phyloP scores from a whole-genome alignment of 2,797 vertebrate species.

The Esox lucius region DNA sequence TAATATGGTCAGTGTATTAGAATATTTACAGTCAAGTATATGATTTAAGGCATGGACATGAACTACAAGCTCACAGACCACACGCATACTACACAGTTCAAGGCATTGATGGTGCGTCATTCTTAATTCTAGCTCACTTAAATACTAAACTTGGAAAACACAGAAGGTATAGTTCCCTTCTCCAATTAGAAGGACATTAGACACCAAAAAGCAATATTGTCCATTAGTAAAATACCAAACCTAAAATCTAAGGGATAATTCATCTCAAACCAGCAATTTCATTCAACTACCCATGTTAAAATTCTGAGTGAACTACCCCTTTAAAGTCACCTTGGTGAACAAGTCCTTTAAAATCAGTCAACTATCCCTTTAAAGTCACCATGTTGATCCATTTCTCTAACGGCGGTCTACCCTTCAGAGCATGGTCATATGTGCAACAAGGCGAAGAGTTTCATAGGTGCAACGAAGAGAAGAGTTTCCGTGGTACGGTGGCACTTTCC shows the following conservation, averaged over 20 bases:
- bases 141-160: not conserved
- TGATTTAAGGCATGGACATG: not conserved
- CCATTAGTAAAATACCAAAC: not conserved
- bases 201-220: not conserved
- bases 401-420: too few species aligned
- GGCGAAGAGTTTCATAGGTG: slow-evolving; percentile 73
- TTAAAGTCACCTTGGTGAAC: not conserved
- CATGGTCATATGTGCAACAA: slow-evolving; percentile 58
- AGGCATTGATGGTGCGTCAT: not conserved
- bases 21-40: slow-evolving; percentile 32
- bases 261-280: not conserved
- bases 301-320: not conserved
- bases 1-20: not conserved
- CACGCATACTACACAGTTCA: not conserved
- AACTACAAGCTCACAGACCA: not conserved
- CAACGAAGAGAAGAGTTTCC: slow-evolving; percentile 75
- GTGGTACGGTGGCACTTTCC: slow-evolving; percentile 41
- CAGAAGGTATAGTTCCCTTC: not conserved
- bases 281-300: too few species aligned
- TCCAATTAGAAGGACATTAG: not conserved
- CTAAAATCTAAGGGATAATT: not conserved
- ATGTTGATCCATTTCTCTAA: too few species aligned
- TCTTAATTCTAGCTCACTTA: not conserved
- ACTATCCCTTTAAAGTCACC: not conserved
- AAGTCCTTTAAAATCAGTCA: not conserved